These are phyloP conservation scores for Nasonia longicornis DNA, from an alignment of 1,140 invertebrate genomes.

Conservation along the genomic window DNA sequence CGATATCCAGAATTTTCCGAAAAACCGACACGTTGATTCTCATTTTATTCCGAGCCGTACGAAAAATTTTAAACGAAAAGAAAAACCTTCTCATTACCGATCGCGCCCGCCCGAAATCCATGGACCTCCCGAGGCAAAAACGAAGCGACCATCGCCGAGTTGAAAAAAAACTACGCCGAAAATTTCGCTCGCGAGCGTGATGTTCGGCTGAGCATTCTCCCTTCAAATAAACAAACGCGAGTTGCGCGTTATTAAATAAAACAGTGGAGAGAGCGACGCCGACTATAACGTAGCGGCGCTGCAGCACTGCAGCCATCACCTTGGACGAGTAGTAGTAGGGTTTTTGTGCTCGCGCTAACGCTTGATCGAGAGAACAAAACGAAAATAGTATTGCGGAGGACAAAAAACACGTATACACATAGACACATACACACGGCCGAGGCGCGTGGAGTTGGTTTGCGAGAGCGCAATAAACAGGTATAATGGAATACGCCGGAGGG, in stretches of 20 bases:
- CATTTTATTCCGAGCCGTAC: neutral
- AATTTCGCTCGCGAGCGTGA: neutral
- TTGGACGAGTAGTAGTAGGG: neutral
- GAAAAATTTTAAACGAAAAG: neutral
- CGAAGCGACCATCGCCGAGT: neutral
- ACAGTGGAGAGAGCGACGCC: neutral
- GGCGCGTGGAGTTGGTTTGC: conserved; percentile 38
- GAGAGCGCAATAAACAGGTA: conserved; percentile 47
- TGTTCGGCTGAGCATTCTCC: neutral
- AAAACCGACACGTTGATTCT: neutral
- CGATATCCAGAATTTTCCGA: neutral
- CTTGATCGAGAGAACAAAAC: conserved; percentile 6
- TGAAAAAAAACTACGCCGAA: conserved; percentile 13
- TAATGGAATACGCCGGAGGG: conserved; percentile 42
- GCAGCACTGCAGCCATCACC: conserved; percentile 9
- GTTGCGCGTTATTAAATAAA: conserved; percentile 40
- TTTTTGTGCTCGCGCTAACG: conserved; percentile 7
- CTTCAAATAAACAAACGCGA: conserved; percentile 37
- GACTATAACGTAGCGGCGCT: neutral
- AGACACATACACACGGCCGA: neutral
- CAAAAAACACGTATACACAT: neutral
- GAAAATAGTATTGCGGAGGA: conserved; percentile 9
- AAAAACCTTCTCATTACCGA: neutral
- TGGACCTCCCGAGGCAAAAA: neutral
- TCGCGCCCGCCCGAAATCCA: neutral